These are phyloP conservation scores for Strigops habroptila DNA, from an alignment of 2,113 vertebrate species.

Conservation along the genomic window DNA sequence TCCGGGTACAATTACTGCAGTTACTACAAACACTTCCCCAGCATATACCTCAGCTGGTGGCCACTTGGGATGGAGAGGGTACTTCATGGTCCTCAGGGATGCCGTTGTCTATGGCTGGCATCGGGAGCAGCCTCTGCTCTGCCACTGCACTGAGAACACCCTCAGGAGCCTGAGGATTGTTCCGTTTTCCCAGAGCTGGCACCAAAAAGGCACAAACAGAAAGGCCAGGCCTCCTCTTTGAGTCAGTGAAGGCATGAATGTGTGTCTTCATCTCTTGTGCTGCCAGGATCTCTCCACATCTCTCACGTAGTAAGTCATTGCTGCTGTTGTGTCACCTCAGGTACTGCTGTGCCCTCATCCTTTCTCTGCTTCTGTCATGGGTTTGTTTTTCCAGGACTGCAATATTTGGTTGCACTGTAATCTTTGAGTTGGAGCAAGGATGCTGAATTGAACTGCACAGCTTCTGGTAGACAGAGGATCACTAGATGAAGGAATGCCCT, in stretches of 20 bases:
- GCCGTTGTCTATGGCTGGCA: not conserved
- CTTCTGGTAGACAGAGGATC: not conserved
- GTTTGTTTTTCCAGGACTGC: not conserved
- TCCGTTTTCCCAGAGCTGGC: not conserved
- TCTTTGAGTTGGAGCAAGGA: not conserved
- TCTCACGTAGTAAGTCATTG: accelerated
- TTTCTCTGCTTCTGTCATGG: not conserved
- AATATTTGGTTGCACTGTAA: not conserved
- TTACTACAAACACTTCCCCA: not conserved
- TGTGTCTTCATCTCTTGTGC: not conserved
- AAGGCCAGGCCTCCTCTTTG: not conserved
- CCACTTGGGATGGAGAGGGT: not conserved
- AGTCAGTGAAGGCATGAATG: not conserved
- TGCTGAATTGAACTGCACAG: not conserved
- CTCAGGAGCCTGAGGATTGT: not conserved
- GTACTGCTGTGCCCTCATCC: not conserved
- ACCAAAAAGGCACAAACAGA: not conserved
- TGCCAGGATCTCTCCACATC: not conserved
- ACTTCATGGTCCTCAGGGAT: not conserved
- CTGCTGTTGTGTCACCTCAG: not conserved
- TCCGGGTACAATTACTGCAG: not conserved
- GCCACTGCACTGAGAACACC: not conserved
- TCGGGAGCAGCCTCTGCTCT: not conserved
- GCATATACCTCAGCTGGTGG: not conserved
- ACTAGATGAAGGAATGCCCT: not conserved